phyloP scores from a whole-genome alignment of 2,113 vertebrate genomes.

The Puffinus mauretanicus region DNA sequence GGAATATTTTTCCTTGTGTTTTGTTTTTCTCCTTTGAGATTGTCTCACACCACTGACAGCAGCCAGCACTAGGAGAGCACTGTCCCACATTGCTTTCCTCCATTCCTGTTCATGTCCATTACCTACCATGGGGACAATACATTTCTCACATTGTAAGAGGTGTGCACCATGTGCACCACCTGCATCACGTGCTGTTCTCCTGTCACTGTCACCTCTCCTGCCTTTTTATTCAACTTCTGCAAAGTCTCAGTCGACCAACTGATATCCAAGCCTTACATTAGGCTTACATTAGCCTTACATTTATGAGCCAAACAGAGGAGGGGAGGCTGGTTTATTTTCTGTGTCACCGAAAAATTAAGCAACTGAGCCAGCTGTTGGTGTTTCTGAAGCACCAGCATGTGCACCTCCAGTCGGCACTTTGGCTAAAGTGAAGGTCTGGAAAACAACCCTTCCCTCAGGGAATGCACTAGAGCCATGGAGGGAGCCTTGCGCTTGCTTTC shows the following conservation, averaged over 20 bases:
- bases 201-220: background rate
- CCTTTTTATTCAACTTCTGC: background rate
- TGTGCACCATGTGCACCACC: fast-evolving
- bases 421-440: background rate
- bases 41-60: background rate
- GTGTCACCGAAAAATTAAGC: background rate
- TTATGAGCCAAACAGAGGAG: background rate
- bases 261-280: background rate
- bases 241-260: background rate
- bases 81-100: background rate
- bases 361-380: background rate
- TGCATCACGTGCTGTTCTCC: background rate
- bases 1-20: background rate
- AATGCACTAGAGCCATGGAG: background rate
- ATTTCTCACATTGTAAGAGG: background rate
- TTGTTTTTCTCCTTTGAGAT: background rate
- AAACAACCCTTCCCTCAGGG: background rate
- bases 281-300: background rate
- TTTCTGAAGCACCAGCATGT: background rate
- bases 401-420: background rate
- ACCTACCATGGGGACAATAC: background rate
- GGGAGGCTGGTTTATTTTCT: background rate
- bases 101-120: background rate
- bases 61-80: background rate
- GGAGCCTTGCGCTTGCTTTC: background rate